Percentiles rank a stretch among this genome's conserved stretches.
phyloP scores from a whole-genome alignment of 1,140 invertebrate species.

The Charaxes varanes region DNA sequence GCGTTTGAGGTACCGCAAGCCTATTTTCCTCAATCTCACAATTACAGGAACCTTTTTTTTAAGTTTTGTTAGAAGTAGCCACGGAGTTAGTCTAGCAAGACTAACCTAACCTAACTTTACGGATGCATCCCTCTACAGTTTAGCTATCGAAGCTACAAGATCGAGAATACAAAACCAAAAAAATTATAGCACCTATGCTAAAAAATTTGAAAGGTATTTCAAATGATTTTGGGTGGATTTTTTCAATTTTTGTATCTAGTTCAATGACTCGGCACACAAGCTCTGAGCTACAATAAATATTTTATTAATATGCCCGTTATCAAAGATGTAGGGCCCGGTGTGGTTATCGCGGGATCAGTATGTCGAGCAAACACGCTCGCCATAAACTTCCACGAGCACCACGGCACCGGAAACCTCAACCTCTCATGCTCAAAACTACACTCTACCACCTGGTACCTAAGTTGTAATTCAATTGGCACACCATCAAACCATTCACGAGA shows the following conservation, averaged over 20 bases:
- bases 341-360: slow-evolving; percentile 37
- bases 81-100: too few relatives aligned
- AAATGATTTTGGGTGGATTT: too few relatives aligned
- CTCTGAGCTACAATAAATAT: slow-evolving; percentile 31
- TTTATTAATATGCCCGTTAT: slow-evolving; percentile 40
- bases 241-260: slow-evolving; percentile 1
- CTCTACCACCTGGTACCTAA: slow-evolving; percentile 6
- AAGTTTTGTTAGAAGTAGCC: too few relatives aligned
- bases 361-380: slow-evolving; percentile 33
- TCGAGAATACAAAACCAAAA: too few relatives aligned
- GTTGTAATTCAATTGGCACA: slow-evolving; percentile 8
- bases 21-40: too few relatives aligned
- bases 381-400: slow-evolving; percentile 23
- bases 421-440: not conserved
- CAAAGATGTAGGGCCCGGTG: slow-evolving; percentile 38
- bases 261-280: slow-evolving; percentile 16
- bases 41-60: too few relatives aligned
- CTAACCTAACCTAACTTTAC: too few relatives aligned
- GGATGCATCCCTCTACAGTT: too few relatives aligned
- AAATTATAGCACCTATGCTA: too few relatives aligned
- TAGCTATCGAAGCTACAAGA: too few relatives aligned
- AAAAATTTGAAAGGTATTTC: too few relatives aligned
- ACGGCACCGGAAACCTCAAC: slow-evolving; percentile 15
- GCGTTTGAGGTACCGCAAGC: too few relatives aligned
- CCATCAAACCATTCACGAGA: not conserved